Evolutionary conservation across 2,888 invertebrate species (phyloP), one percentile per base, ranked within the genome.

Genomic region (Thelaira solivaga): DNA sequence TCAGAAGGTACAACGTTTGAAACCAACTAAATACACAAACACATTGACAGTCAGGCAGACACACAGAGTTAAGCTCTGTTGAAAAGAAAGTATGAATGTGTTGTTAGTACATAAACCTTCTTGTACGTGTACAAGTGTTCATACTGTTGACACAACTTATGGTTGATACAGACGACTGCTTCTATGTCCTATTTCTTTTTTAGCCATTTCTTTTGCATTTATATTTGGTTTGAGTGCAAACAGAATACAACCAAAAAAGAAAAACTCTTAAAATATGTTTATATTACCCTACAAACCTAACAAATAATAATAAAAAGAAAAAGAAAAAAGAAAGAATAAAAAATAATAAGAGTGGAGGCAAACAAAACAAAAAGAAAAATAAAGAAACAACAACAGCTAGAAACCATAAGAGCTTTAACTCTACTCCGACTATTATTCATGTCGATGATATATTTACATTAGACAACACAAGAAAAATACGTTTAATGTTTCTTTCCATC

Each of bases 381-480:
- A 34, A 16, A 57, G 7, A 24, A 41, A 49, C 10, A 18, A 24
- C 16, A 41, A 73, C 24, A 34, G 69, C 47, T 26, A 59, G 29
- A 65, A 76, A 71, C 71, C 76, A 65, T 76, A 73, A 68, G 49
- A 72, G 77, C 62, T 73, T 68, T 57, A 77, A 67, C 62, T 57
- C 47, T 55, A 57, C 77, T 73, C 18, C 49, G 73, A 41, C 67
- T 62, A 77, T 77, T 77, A 77, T 68, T 77, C 68, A 77, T 77
- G 77, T 77, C 73, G 62, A 77, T 73, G 77, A 76, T 77, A 77
- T 73, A 71, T 76, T 76, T 76, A 65, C 64, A 71, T 64, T 68
- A 68, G 68, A 64, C 51, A 73, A 67, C 61, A 65, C 43, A 62
- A 73, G 65, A 67, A 77, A 49, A 72, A 67, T 53, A 72, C 65